Conservation (phyloP, 2,888 invertebrate species). For the Glaucopsyche alexis region DNA sequence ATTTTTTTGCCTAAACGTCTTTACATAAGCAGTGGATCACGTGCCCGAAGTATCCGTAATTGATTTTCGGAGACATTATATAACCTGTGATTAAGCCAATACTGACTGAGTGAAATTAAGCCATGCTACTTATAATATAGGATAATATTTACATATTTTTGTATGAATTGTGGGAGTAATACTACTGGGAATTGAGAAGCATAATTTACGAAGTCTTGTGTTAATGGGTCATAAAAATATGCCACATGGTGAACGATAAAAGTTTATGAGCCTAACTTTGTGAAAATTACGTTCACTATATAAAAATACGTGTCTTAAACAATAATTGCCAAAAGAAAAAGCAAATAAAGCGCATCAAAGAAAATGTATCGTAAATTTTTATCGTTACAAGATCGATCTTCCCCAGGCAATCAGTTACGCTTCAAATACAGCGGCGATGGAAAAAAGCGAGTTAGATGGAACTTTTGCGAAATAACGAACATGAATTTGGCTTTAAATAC, state of each 20-base stretch:
- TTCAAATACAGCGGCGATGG: neutral
- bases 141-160: neutral
- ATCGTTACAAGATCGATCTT: slow-evolving; percentile 20
- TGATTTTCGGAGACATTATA: no score
- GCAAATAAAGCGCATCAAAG: slow-evolving; percentile 13
- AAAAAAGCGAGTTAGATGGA: slow-evolving; percentile 6
- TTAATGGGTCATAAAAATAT: neutral
- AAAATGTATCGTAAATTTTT: slow-evolving; percentile 9
- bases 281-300: neutral
- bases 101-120: no score
- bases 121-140: no score
- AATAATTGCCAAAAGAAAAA: slow-evolving; percentile 3
- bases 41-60: no score
- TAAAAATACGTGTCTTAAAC: neutral
- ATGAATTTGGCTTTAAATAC: slow-evolving; percentile 2
- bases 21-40: no score
- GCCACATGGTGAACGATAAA: neutral
- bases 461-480: slow-evolving; percentile 6
- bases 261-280: neutral
- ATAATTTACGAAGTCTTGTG: neutral
- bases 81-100: no score
- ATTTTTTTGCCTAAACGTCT: no score
- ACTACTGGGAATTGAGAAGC: neutral
- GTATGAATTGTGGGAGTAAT: neutral
- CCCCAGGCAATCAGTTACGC: slow-evolving; percentile 18